These are phyloP conservation scores for Otolemur garnettii DNA, from an alignment of 2,113 vertebrate genomes.

Conservation along the genomic window DNA sequence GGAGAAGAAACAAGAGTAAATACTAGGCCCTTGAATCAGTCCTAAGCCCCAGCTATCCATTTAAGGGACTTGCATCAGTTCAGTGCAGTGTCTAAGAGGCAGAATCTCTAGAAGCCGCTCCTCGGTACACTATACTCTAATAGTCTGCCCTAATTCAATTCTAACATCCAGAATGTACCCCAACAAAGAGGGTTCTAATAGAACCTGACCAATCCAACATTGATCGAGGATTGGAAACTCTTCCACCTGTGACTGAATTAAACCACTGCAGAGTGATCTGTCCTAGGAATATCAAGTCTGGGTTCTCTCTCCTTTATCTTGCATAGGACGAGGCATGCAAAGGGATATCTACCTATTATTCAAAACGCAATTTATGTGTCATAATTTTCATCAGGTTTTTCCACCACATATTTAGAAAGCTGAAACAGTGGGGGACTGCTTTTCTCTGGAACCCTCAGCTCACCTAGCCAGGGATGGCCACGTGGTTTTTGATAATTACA, in stretches of 20 bases:
- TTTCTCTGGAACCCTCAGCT: not conserved
- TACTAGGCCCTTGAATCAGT: not conserved
- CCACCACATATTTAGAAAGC: not conserved
- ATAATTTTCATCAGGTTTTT: not conserved
- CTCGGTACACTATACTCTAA: not conserved
- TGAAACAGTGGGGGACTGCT: not conserved
- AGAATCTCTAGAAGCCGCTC: not conserved
- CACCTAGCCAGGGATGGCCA: not conserved
- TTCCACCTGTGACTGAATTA: slow-evolving; percentile 1
- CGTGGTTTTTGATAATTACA: not conserved
- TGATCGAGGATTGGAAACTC: not conserved
- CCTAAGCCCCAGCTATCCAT: not conserved
- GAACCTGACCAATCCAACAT: not conserved
- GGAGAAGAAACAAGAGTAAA: not conserved
- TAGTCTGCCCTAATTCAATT: not conserved
- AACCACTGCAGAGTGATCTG: not conserved
- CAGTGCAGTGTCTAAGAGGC: not conserved
- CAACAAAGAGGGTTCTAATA: not conserved
- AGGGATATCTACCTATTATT: not conserved
- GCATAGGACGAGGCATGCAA: not conserved
- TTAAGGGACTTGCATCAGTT: not conserved
- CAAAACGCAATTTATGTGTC: not conserved
- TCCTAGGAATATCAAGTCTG: not conserved
- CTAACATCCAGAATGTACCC: not conserved
- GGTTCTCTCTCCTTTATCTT: not conserved